Conservation (phyloP, 2,888 invertebrate species). For the Proisotoma minuta region DNA sequence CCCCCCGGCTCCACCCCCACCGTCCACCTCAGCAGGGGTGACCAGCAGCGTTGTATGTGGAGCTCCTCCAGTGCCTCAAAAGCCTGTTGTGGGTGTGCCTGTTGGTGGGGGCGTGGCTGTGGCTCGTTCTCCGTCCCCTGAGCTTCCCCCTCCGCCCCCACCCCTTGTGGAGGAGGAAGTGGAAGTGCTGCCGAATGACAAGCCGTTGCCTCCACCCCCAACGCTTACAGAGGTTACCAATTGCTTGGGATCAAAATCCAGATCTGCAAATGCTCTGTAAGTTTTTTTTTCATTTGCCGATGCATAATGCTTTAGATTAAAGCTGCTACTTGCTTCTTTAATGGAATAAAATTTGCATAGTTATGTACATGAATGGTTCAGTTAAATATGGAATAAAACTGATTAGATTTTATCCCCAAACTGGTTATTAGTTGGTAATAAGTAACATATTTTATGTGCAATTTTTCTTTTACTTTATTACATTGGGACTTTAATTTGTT, state of each 20-base stretch:
- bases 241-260: slow-evolving; percentile 40
- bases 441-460: no score
- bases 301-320: background rate
- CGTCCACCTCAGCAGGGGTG: background rate
- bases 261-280: slow-evolving; percentile 45
- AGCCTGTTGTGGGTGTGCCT: slow-evolving; percentile 35
- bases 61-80: slow-evolving; percentile 44
- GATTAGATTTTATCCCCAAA: no score
- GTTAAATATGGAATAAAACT: no score
- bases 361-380: no score
- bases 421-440: no score
- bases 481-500: no score
- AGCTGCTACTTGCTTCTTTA: slow-evolving; percentile 9
- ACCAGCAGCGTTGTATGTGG: slow-evolving; percentile 4
- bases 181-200: slow-evolving; percentile 60
- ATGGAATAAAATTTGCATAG: background rate
- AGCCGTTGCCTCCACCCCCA: slow-evolving; percentile 64
- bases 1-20: slow-evolving; percentile 5
- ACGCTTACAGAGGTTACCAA: slow-evolving; percentile 41
- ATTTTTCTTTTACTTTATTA: no score
- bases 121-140: slow-evolving; percentile 58
- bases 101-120: slow-evolving; percentile 39
- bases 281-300: slow-evolving; percentile 19
- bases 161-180: slow-evolving; percentile 58
- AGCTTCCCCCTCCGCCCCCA: slow-evolving; percentile 59